phyloP scores from a whole-genome alignment of 2,888 invertebrate species.

The Cabera pusaria region DNA sequence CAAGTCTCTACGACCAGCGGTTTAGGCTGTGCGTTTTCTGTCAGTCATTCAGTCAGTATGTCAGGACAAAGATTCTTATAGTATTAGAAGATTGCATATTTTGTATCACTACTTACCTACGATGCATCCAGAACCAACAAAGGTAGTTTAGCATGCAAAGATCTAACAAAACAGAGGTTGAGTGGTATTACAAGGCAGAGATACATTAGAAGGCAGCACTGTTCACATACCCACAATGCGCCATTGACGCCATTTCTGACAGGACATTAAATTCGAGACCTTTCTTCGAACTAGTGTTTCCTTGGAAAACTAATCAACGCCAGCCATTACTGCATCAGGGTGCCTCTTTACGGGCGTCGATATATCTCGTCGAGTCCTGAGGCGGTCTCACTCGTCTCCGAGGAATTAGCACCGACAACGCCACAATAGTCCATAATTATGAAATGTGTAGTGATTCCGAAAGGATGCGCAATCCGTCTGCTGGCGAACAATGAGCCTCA shows the following conservation, averaged over 20 bases:
- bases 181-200: too few relatives aligned
- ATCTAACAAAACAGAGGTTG: too few relatives aligned
- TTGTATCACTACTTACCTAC: too few relatives aligned
- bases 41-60: too few relatives aligned
- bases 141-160: too few relatives aligned
- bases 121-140: too few relatives aligned
- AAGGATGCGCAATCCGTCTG: constrained; percentile 74
- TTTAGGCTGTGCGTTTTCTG: too few relatives aligned
- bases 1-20: too few relatives aligned
- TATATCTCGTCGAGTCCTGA: constrained; percentile 59
- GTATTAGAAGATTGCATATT: too few relatives aligned
- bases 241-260: constrained; percentile 42
- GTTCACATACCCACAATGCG: constrained; percentile 40
- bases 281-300: constrained; percentile 72
- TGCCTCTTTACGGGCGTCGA: constrained; percentile 58
- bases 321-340: constrained; percentile 61
- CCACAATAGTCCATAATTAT: constrained; percentile 83
- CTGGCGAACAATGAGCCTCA: constrained; percentile 71
- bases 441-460: constrained; percentile 80
- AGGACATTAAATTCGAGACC: constrained; percentile 55
- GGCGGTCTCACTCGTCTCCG: constrained; percentile 59
- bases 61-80: too few relatives aligned
- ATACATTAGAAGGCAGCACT: too few relatives aligned
- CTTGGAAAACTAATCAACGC: constrained; percentile 75
- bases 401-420: constrained; percentile 72